These are phyloP conservation scores for Nannobrachium achirus DNA, from an alignment of 2,113 vertebrate species.

Conservation along the genomic window DNA sequence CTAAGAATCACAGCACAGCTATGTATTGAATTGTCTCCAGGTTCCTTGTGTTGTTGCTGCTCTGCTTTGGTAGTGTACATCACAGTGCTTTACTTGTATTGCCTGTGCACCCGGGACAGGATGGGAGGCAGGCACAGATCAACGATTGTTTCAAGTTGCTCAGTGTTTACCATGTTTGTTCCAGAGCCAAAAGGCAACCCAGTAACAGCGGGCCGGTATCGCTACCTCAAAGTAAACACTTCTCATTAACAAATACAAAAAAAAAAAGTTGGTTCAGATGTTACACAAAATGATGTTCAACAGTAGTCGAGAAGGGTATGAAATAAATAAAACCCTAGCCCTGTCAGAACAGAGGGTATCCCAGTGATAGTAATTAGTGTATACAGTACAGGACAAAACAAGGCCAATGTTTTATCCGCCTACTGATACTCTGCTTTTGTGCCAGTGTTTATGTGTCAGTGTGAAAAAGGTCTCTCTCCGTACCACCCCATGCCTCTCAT, in stretches of 20 bases:
- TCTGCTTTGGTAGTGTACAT: neutral
- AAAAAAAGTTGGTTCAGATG: constrained; percentile 72
- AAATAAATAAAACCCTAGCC: constrained; percentile 25
- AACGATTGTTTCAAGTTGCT: constrained; percentile 8
- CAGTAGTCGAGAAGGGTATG: constrained; percentile 11
- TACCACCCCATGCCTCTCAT: constrained; percentile 19
- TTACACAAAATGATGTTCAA: constrained; percentile 41
- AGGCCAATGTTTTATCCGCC: constrained; percentile 54
- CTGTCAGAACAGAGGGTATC: constrained; percentile 68
- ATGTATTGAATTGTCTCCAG: neutral
- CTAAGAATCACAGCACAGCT: neutral
- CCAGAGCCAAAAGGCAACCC: constrained; percentile 44
- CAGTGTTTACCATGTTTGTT: constrained; percentile 60
- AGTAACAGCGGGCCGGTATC: constrained; percentile 18
- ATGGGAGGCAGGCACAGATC: neutral
- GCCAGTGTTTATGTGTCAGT: too few relatives aligned
- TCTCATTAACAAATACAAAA: constrained; percentile 63
- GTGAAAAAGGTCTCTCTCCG: constrained; percentile 32
- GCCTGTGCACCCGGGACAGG: neutral
- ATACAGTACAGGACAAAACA: constrained; percentile 51
- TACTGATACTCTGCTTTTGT: constrained; percentile 40
- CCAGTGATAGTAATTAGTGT: constrained; percentile 76
- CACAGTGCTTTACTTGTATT: constrained; percentile 3
- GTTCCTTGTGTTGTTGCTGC: neutral
- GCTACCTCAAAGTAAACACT: constrained; percentile 73